Evolutionary conservation across 1,140 invertebrate species (phyloP).

Genomic region (Acromyrmex echinatior): DNA sequence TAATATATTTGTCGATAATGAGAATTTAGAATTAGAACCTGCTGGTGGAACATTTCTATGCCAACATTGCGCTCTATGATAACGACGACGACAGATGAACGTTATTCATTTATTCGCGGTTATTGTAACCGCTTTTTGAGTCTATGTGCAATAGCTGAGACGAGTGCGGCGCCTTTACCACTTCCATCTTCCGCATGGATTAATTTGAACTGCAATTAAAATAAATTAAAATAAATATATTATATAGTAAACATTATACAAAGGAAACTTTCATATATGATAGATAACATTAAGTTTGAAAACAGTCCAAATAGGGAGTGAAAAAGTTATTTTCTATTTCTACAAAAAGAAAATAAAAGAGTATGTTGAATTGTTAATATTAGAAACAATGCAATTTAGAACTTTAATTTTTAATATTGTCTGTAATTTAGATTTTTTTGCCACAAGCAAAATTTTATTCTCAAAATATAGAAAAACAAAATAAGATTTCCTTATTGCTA

Average conservation of each 20-base stretch:
- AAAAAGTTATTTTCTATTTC: conserved; percentile 6
- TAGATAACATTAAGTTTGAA: not conserved
- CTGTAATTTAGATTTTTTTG: too few relatives aligned
- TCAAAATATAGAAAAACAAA: not conserved
- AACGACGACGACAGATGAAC: not conserved
- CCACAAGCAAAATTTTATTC: too few relatives aligned
- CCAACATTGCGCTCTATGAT: not conserved
- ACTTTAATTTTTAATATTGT: not conserved
- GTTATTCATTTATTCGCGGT: not conserved
- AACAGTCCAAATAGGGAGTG: not conserved
- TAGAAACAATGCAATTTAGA: not conserved
- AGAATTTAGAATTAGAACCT: not conserved
- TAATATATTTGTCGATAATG: conserved; percentile 9
- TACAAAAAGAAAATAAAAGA: not conserved
- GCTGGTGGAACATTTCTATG: conserved; percentile 29
- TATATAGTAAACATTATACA: not conserved
- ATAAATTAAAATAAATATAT: not conserved
- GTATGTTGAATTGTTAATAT: not conserved
- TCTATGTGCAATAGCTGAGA: conserved; percentile 90
- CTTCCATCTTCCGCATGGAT: conserved; percentile 93
- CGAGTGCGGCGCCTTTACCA: conserved; percentile 92
- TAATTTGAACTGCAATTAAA: conserved; percentile 89
- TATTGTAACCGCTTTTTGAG: conserved; percentile 80
- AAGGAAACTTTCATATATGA: not conserved
- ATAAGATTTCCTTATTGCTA: too few relatives aligned